Base-by-base conservation (phyloP, 2,888 invertebrate genomes). In the Ormyrus pomaceus region DNA sequence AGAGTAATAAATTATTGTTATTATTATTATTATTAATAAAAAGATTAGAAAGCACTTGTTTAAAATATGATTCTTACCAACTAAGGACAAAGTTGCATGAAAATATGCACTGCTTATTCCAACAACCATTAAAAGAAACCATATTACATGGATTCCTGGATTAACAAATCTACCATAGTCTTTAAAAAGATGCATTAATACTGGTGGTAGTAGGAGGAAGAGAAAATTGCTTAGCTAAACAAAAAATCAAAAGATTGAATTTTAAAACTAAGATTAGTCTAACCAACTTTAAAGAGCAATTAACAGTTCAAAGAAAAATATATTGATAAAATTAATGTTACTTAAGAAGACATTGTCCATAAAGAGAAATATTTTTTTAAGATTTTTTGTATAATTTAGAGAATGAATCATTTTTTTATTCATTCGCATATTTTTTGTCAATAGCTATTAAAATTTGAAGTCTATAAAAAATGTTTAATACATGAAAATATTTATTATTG, bases 101-200 rank as follows among this genome's bases (percentile, higher is more conserved):
- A 96, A 96, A 89, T 96, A 96, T 82, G 95, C 96, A 53, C 96
- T 96, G 85, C 95, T 95, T 1, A 95, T 87, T 6, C 96, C 96
- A 71, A 96, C 95, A 58, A 96, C 92, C 92, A 96, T 95, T 77
- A 96, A 90, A 71, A 96, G 90, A n/a, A 94, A 92, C 96, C 96
- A 96, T 59, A 96, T 92, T n/a, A 96, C 87, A 90, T 96, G 95
- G 83, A 96, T 95, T 19, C 94, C 95, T 50, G 94, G 95, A 87
- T 95, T 95, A 13, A 95, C 94, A 86, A 94, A 94, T 85, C 93
- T 93, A 13, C 95, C 94, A 91, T 96, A 96, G 83, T 95, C 95
- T 91, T 94, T 93, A 87, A 96, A 96, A 45, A 96, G 91, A 87
- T 95, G 94, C 85, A 96, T 95, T 76, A 96, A 91, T 58, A 96